Evolutionary conservation across 2,888 invertebrate species (phyloP).

Genomic region (Gonocerus acuteangulatus): DNA sequence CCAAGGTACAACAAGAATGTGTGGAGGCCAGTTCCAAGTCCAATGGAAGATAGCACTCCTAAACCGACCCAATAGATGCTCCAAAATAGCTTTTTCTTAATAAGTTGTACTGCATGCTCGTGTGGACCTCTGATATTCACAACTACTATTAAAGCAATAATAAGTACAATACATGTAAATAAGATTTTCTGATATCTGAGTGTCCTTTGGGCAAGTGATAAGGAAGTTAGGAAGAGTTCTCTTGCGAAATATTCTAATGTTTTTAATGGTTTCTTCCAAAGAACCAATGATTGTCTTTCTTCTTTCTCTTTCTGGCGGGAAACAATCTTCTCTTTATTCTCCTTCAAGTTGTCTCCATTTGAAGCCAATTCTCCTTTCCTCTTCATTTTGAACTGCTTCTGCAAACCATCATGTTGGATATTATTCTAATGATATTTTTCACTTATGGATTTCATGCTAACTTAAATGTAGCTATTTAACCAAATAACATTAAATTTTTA

Average conservation of each 20-base stretch:
- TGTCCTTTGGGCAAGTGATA: constrained; percentile 10
- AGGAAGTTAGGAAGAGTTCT: constrained; percentile 59
- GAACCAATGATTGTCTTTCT: constrained; percentile 48
- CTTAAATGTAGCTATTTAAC: neutral
- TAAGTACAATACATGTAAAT: constrained; percentile 1
- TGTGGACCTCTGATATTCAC: constrained; percentile 30
- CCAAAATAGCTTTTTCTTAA: constrained; percentile 47
- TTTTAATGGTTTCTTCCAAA: constrained; percentile 72
- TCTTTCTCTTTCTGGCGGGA: constrained; percentile 23
- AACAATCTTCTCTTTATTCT: constrained; percentile 7
- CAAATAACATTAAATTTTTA: neutral
- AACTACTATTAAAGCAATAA: constrained; percentile 18
- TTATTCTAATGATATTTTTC: constrained; percentile 12
- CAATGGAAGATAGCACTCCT: constrained; percentile 94
- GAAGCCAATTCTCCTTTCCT: constrained; percentile 31
- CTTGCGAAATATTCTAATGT: constrained; percentile 72
- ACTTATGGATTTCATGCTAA: neutral
- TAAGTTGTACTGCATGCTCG: constrained; percentile 25
- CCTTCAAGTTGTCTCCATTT: constrained; percentile 27
- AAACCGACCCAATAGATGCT: constrained; percentile 86
- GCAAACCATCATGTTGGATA: constrained; percentile 27
- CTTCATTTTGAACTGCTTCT: constrained; percentile 34
- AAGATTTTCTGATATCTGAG: constrained; percentile 26
- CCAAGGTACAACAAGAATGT: constrained; percentile 97
- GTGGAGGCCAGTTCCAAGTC: constrained; percentile 95